Percentiles rank a stretch among this genome's conserved stretches.
These are phyloP conservation scores for Nomada fucata DNA, from an alignment of 2,888 invertebrate genomes.

Conservation along the genomic window DNA sequence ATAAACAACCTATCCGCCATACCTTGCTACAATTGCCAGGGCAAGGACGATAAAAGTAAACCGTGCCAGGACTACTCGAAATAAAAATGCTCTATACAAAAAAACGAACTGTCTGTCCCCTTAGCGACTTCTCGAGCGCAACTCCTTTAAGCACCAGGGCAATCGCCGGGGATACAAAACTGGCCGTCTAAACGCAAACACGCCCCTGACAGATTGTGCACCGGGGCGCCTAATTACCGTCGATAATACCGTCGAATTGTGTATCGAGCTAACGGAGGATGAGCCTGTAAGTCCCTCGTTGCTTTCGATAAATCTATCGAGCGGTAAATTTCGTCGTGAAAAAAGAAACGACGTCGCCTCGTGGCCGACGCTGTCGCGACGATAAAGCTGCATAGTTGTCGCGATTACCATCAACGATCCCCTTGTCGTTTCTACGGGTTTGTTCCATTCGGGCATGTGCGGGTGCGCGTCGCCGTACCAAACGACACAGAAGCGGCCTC, in stretches of 20 bases:
- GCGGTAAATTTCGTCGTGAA: neutral
- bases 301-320: slow-evolving; percentile 2
- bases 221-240: neutral
- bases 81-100: too few species aligned
- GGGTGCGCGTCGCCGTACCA: slow-evolving; percentile 7
- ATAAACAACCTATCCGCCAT: too few species aligned
- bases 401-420: slow-evolving; percentile 8
- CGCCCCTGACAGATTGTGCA: too few species aligned
- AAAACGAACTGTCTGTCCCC: too few species aligned
- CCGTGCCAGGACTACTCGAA: too few species aligned
- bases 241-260: neutral
- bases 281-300: neutral
- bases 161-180: too few species aligned
- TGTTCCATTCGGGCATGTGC: slow-evolving; percentile 11
- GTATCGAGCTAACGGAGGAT: neutral
- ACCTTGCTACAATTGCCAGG: too few species aligned
- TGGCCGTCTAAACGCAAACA: neutral
- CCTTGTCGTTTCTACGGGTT: slow-evolving; percentile 25
- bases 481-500: neutral
- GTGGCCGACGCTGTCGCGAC: neutral
- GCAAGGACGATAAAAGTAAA: too few species aligned
- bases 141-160: too few species aligned
- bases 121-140: too few species aligned
- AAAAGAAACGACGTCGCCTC: neutral
- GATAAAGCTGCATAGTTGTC: slow-evolving; percentile 31